These are phyloP conservation scores for Halcyon badia DNA, from an alignment of 2,797 vertebrate species.

Conservation along the genomic window DNA sequence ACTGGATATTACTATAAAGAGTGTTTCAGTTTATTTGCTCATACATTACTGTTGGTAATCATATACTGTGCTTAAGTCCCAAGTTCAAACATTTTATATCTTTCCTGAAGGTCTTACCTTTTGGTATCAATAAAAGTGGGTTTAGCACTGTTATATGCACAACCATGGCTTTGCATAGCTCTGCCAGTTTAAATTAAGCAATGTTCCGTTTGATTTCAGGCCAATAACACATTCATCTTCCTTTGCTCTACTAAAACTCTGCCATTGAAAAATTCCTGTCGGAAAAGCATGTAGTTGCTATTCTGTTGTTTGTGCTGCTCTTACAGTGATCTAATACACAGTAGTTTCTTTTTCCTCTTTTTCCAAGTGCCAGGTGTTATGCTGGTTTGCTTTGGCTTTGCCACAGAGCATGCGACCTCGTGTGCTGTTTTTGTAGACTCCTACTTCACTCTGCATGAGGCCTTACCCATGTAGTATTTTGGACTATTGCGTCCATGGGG, in stretches of 20 bases:
- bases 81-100: not conserved
- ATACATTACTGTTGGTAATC: not conserved
- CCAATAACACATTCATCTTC: not conserved
- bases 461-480: conserved; percentile 15
- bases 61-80: not conserved
- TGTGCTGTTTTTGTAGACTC: conserved; percentile 23
- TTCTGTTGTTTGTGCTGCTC: not conserved
- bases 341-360: not conserved
- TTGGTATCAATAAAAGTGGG: not conserved
- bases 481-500: conserved; percentile 8
- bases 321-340: not conserved
- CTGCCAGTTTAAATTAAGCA: not conserved
- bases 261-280: not conserved
- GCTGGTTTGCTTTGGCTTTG: conserved; percentile 48
- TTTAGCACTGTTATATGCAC: not conserved
- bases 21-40: not conserved
- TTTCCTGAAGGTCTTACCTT: not conserved
- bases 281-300: not conserved
- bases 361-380: conserved; percentile 3
- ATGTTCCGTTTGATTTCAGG: not conserved
- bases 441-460: conserved; percentile 21
- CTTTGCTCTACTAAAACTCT: not conserved
- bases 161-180: not conserved
- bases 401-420: not conserved
- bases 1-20: not conserved